These are phyloP conservation scores for Micromesistius poutassou DNA, from an alignment of 2,797 vertebrate genomes.

Conservation along the genomic window DNA sequence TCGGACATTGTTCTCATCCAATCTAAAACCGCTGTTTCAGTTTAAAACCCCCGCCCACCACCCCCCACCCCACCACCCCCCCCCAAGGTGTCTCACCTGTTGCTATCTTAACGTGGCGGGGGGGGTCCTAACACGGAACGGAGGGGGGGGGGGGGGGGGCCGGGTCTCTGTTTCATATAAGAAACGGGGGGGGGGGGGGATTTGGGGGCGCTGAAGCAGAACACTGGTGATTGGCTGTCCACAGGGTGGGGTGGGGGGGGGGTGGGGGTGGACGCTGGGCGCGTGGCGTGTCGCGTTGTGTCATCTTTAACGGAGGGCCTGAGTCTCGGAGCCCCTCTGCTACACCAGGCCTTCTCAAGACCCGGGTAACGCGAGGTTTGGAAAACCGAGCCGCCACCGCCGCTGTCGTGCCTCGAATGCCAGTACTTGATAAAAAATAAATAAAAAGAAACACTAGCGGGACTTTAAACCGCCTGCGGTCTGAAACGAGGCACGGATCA, in stretches of 20 bases:
- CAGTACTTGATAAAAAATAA: conserved; percentile 53
- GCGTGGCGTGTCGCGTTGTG: conserved; percentile 22
- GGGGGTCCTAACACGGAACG: conserved; percentile 44
- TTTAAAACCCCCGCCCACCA: conserved; percentile 34
- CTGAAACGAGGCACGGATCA: conserved; percentile 22
- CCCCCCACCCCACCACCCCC: no score
- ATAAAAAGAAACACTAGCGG: conserved; percentile 54
- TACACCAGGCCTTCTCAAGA: conserved; percentile 10
- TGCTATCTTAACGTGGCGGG: conserved; percentile 54
- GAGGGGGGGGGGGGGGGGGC: conserved; percentile 55
- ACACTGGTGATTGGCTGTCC: conserved; percentile 48
- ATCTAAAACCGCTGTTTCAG: conserved; percentile 63
- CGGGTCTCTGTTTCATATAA: conserved; percentile 29
- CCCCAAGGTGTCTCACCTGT: conserved; percentile 54
- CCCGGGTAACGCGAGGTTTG: conserved; percentile 28
- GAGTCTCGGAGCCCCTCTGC: neutral
- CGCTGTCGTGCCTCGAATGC: conserved; percentile 44
- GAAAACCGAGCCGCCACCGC: conserved; percentile 19
- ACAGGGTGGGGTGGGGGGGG: no score
- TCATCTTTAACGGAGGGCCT: conserved; percentile 17
- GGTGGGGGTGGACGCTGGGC: conserved; percentile 26
- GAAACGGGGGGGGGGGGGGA: conserved; percentile 34
- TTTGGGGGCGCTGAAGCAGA: conserved; percentile 33
- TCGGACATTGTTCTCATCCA: conserved; percentile 77
- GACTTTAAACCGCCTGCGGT: conserved; percentile 31